Base-by-base conservation (phyloP, 2,113 vertebrate species). In the Larimichthys crocea region DNA sequence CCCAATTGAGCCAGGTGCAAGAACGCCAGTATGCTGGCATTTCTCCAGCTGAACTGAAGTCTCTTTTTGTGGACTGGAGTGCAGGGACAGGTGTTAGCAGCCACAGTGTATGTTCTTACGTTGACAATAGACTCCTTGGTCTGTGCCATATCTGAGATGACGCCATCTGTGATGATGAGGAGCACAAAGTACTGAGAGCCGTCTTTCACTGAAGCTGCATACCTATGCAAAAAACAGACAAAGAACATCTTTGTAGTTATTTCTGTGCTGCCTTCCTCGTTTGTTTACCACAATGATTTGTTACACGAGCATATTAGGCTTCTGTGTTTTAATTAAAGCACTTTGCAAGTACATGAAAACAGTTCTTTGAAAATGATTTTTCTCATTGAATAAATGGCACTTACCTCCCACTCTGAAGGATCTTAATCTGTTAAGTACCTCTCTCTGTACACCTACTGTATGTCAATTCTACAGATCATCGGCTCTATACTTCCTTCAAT, bases 111-210 rank as follows among this genome's bases (percentile, higher is more conserved):
- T 8, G 0, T 24, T 90, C 97, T 97, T 94, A 99, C 97, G 1
- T 97, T 97, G 69, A 99, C 97, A 64, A 99, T 98, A 19, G 97
- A 97, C 91, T 99, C 97, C 92, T 99, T 99, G 35, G 97, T 96
- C 91, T 98, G 97, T 80, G 97, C 97, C 97, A 99, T 98, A 89
- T 99, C 97, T 12, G 97, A 98, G 94, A 99, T 99, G 83, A 99
- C 97, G 19, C 97, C 97, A 5, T 99, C 97, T 3, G 97, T 99
- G 91, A 99, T 92, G 93, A 99, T 98, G 90, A 99, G 97, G 74
- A 99, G 96, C 86, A 99, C 93, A 90, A 99, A 99, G 92, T 99
- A 99, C 94, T 99, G 97, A n/a, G 97, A 99, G 84, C 97, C 97
- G 44, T 99, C 97, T 90, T 97, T 97, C 86, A 98, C 95, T 0